phyloP scores from a whole-genome alignment of 2,888 invertebrate genomes.

The Drosophila fungiperda region DNA sequence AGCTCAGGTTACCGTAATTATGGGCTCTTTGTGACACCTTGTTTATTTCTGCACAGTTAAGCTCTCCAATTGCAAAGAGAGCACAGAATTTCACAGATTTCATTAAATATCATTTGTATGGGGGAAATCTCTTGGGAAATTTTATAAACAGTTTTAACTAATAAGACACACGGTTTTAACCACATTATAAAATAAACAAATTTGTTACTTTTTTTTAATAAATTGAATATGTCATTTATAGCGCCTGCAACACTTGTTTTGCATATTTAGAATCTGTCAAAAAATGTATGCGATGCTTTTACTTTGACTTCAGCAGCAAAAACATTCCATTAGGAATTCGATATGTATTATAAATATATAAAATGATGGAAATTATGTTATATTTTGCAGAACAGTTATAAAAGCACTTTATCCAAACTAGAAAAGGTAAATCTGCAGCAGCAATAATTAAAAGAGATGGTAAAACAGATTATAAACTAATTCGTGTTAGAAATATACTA shows the following conservation, averaged over 20 bases:
- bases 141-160: background rate
- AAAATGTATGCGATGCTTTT: background rate
- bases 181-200: background rate
- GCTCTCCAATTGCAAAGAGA: slow-evolving; percentile 51
- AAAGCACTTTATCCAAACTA: background rate
- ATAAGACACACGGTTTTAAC: background rate
- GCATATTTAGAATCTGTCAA: background rate
- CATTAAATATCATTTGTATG: background rate
- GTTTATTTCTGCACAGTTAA: slow-evolving; percentile 44
- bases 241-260: no score
- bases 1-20: slow-evolving; percentile 78
- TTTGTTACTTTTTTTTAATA: no score
- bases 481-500: rapidly evolving
- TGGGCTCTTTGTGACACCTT: slow-evolving; percentile 56
- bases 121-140: background rate
- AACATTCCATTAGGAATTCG: rapidly evolving
- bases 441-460: background rate
- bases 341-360: background rate
- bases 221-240: no score
- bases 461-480: background rate
- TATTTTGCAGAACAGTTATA: background rate
- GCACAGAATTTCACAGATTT: background rate
- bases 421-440: background rate
- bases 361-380: background rate
- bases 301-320: background rate